Base-by-base conservation (phyloP, 2,888 invertebrate genomes). In the Hartigia nigra region DNA sequence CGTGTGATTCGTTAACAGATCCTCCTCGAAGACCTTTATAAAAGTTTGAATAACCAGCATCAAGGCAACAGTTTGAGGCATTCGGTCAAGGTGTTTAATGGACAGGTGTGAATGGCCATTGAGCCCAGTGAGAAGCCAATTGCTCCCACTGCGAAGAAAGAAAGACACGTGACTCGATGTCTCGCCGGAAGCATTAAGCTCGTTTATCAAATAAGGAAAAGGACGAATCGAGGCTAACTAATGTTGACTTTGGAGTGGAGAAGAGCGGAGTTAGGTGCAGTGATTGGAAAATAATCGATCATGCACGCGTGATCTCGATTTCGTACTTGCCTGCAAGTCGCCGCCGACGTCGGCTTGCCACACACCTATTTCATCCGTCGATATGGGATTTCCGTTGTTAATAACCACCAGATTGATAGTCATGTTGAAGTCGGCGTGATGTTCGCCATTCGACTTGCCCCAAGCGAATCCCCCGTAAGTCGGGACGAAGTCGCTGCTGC, bases 331-430 rank as follows among this genome's bases (percentile, higher is more conserved):
- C 75, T 94, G 92, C 78, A 97, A 92, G 14, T 94, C 94, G 69
- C 94, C 94, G 80, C 95, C 93, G 36, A 96, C 93, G 34, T 96
- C 96, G 23, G 97, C 95, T 85, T 94, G 94, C 97, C 97, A 97
- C 5, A 94, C 94, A 70, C 96, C 97, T 80, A 97, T 92, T 31
- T 93, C 92, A 81, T 94, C 94, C 74, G 95, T 95, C 83, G 95
- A 95, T 76, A 95, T 95, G 0, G 96, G 94, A 76, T 95, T 95
- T 0, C 96, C 95, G 82, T 95, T 95, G 85, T 95, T 93, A 39
- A 97, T 95, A 23, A 94, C 94, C 37, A 96, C 94, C 39, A 89
- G 39, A 9, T 80, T 83, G 37, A 88, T 81, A 31, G 82, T 79
- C 87, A 89, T 89, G 23, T 83, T 79, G 79, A 91, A 91, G 14